Evolutionary conservation across 2,113 vertebrate species (phyloP).

Genomic region (Corythaeola cristata): DNA sequence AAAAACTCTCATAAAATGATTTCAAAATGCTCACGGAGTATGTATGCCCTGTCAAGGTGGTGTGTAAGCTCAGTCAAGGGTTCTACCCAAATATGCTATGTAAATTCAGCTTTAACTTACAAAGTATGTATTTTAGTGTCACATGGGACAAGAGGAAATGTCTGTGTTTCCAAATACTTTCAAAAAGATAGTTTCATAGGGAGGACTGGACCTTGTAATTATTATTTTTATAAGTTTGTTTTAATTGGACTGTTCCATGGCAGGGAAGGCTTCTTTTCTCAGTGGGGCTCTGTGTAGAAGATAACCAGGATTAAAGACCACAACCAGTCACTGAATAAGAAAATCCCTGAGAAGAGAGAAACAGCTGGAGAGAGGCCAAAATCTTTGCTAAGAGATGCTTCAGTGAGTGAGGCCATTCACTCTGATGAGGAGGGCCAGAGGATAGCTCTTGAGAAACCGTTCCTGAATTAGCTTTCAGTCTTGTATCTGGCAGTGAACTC

Average conservation of each 20-base stretch:
- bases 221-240: slow-evolving; percentile 22
- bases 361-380: slow-evolving; percentile 67
- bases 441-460: slow-evolving; percentile 64
- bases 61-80: neutral
- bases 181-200: neutral
- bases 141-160: neutral
- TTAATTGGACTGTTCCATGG: slow-evolving; percentile 2
- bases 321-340: slow-evolving; percentile 62
- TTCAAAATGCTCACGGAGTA: slow-evolving; percentile 17
- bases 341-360: slow-evolving; percentile 52
- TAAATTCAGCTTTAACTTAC: neutral
- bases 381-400: slow-evolving; percentile 68
- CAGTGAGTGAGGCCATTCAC: slow-evolving; percentile 68
- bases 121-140: neutral
- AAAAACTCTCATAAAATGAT: slow-evolving; percentile 30
- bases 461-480: slow-evolving; percentile 62
- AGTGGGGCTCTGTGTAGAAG: slow-evolving; percentile 21
- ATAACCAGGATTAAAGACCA: slow-evolving; percentile 62
- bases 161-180: neutral
- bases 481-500: slow-evolving; percentile 62
- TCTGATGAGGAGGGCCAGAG: slow-evolving; percentile 9
- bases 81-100: neutral
- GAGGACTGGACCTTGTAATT: neutral
- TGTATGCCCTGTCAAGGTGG: neutral
- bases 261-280: slow-evolving; percentile 40